Percentiles rank a stretch among this genome's conserved stretches.
Conservation (phyloP, 2,888 invertebrate species). For the Chrysolina oricalcia region DNA sequence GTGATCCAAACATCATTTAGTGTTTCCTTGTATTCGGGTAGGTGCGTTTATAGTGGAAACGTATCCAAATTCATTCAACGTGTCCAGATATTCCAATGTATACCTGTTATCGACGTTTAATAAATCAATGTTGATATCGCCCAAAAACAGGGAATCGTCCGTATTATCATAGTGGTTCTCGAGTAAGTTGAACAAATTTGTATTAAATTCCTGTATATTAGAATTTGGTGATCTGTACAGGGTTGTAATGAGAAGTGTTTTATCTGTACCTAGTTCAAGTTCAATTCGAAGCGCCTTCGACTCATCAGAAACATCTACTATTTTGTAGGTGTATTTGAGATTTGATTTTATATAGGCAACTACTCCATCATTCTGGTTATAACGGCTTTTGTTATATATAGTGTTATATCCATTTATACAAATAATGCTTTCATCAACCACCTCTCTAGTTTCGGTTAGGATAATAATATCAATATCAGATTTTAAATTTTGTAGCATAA, state of each 20-base stretch:
- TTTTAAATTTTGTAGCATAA: conserved; percentile 10
- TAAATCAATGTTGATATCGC: conserved; percentile 23
- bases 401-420: conserved; percentile 4
- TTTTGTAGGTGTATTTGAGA: conserved; percentile 3
- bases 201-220: conserved; percentile 25
- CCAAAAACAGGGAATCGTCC: conserved; percentile 8
- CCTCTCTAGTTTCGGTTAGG: conserved; percentile 13
- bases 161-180: not conserved
- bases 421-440: not conserved
- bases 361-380: conserved; percentile 6
- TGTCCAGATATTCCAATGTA: conserved; percentile 21
- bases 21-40: no score
- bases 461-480: conserved; percentile 2
- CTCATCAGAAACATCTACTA: not conserved
- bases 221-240: conserved; percentile 22
- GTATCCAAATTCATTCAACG: not conserved
- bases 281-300: conserved; percentile 26
- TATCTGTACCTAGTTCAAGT: conserved; percentile 3
- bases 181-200: conserved; percentile 18
- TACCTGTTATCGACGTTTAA: conserved; percentile 2
- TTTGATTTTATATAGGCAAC: conserved; percentile 8
- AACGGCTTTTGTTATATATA: not conserved
- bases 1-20: no score
- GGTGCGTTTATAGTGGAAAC: no score
- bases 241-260: conserved; percentile 19